phyloP scores from a whole-genome alignment of 2,888 invertebrate species.

The Xestia rhomboidea region DNA sequence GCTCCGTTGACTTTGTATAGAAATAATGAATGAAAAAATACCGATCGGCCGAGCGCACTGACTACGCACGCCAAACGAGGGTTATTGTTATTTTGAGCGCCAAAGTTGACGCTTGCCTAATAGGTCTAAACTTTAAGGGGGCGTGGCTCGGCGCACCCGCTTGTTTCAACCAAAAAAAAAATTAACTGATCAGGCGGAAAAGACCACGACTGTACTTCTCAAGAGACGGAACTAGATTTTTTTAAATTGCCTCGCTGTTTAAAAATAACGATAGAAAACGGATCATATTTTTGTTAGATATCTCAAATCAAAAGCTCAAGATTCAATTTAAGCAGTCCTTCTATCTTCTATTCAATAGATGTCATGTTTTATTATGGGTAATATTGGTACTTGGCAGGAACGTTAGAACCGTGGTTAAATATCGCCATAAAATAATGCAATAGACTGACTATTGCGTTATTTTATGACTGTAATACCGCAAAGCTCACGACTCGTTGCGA shows the following conservation, averaged over 20 bases:
- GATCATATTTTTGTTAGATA: neutral
- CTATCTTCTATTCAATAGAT: neutral
- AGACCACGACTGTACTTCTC: no score
- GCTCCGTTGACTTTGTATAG: no score
- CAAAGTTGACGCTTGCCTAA: no score
- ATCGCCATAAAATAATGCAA: constrained; percentile 38
- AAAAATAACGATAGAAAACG: neutral
- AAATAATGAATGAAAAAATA: no score
- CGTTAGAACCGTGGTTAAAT: constrained; percentile 6
- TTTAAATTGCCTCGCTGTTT: neutral
- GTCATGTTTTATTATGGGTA: neutral
- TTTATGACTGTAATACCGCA: constrained; percentile 26
- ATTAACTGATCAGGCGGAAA: no score
- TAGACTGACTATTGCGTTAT: neutral
- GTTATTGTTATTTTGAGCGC: no score
- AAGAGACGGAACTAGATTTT: neutral
- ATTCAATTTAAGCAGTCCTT: neutral
- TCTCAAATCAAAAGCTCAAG: neutral
- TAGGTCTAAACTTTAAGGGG: no score
- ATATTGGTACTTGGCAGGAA: constrained; percentile 9
- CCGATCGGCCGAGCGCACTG: no score
- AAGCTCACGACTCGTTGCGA: constrained; percentile 27
- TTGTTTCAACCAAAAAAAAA: no score
- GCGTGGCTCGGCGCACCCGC: no score
- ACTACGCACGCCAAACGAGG: no score